phyloP scores from a whole-genome alignment of 2,113 vertebrate species.

The Pipra filicauda region DNA sequence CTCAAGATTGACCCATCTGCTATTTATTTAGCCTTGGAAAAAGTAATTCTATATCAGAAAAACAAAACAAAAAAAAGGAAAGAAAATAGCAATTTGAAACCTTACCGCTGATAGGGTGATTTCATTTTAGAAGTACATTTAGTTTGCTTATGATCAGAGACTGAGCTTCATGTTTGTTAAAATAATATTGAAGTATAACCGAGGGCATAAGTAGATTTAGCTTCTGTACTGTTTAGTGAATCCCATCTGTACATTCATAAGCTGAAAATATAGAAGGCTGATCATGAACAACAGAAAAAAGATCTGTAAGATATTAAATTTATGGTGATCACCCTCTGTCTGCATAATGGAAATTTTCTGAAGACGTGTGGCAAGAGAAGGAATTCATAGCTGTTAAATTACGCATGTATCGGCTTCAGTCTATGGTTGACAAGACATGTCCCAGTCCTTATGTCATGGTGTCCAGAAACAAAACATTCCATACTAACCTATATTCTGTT shows the following conservation, averaged over 20 bases:
- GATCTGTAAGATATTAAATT: not conserved
- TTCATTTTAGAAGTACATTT: not conserved
- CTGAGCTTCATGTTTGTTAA: not conserved
- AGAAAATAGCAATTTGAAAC: not conserved
- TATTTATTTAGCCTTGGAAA: conserved; percentile 27
- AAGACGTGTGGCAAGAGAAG: not conserved
- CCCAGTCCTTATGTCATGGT: not conserved
- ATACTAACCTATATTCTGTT: not conserved
- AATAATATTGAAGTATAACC: not conserved
- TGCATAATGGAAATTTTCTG: not conserved
- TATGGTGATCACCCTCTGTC: not conserved
- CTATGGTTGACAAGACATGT: not conserved
- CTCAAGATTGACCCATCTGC: conserved; percentile 23
- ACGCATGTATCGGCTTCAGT: not conserved
- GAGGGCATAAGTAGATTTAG: not conserved
- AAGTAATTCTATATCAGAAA: not conserved
- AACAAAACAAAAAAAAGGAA: not conserved
- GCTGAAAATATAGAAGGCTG: not conserved
- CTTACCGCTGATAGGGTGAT: accelerated
- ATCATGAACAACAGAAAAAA: not conserved
- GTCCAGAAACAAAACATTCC: not conserved
- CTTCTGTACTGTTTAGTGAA: not conserved
- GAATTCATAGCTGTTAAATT: not conserved
- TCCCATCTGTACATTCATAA: not conserved
- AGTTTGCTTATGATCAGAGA: not conserved